Percentiles rank a stretch among this genome's conserved stretches.
phyloP scores from a whole-genome alignment of 2,113 vertebrate genomes.

The Mirounga angustirostris region DNA sequence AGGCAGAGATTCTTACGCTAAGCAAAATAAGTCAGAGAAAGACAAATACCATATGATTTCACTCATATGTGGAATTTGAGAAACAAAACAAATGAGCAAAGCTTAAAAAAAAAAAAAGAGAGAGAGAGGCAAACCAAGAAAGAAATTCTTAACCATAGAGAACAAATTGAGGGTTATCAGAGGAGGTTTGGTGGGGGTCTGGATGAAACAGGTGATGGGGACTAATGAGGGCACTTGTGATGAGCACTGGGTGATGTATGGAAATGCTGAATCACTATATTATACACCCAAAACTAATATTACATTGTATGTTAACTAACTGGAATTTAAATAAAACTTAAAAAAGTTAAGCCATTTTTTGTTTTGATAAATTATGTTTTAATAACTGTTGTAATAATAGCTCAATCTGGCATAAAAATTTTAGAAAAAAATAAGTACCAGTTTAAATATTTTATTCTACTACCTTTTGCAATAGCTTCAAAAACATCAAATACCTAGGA shows the following conservation, averaged over 20 bases:
- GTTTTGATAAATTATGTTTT: background rate
- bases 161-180: background rate
- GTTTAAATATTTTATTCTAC: constrained; percentile 24
- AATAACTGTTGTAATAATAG: background rate
- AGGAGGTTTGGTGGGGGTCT: too few species aligned
- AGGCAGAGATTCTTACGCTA: background rate
- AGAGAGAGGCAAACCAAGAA: background rate
- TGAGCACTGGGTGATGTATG: background rate
- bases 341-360: background rate
- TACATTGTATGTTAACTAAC: background rate
- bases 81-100: background rate
- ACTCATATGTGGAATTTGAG: background rate
- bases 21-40: background rate
- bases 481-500: background rate
- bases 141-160: background rate
- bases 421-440: background rate
- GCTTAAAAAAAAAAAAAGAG: background rate
- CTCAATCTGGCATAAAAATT: background rate
- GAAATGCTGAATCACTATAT: background rate
- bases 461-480: background rate
- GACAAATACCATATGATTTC: background rate
- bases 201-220: background rate
- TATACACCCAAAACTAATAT: background rate
- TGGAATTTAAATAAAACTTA: background rate
- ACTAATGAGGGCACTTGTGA: background rate